A percentile compares a stretch with the other conserved stretches of the same genome.
phyloP scores from a whole-genome alignment of 2,113 vertebrate species.

The Holacanthus passer region DNA sequence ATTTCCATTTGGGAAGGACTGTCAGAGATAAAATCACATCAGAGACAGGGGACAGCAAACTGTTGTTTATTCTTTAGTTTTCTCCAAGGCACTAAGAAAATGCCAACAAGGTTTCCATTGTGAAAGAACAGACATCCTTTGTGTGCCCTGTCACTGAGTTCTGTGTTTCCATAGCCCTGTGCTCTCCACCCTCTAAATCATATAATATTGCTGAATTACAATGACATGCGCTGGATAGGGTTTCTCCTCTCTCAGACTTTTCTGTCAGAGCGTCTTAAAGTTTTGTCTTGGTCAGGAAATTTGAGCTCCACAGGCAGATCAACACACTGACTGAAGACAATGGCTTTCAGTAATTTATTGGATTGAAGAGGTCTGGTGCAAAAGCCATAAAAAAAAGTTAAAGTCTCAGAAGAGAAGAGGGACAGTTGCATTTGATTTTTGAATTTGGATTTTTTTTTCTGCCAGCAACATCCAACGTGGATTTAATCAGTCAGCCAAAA shows the following conservation, averaged over 20 bases:
- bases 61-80: slow-evolving; percentile 76
- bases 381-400: slow-evolving; percentile 37
- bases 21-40: slow-evolving; percentile 53
- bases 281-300: slow-evolving; percentile 71
- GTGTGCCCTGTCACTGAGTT: slow-evolving; percentile 57
- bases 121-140: slow-evolving; percentile 80
- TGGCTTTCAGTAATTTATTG: slow-evolving; percentile 56
- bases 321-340: slow-evolving; percentile 61
- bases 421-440: slow-evolving; percentile 18
- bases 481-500: not conserved
- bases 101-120: slow-evolving; percentile 79
- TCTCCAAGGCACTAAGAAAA: slow-evolving; percentile 61
- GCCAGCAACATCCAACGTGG: not conserved
- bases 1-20: slow-evolving; percentile 36
- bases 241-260: slow-evolving; percentile 76
- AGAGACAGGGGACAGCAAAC: slow-evolving; percentile 66
- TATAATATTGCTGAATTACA: slow-evolving; percentile 77
- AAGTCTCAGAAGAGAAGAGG: slow-evolving; percentile 25
- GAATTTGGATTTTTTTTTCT: not conserved
- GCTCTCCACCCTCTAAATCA: slow-evolving; percentile 77
- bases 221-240: slow-evolving; percentile 77
- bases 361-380: slow-evolving; percentile 39
- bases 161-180: slow-evolving; percentile 71
- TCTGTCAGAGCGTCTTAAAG: slow-evolving; percentile 80
- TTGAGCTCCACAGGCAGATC: slow-evolving; percentile 63